Percentiles rank a stretch among this genome's conserved stretches.
Evolutionary conservation across 2,113 vertebrate genomes (phyloP).

Genomic region (Struthio camelus): DNA sequence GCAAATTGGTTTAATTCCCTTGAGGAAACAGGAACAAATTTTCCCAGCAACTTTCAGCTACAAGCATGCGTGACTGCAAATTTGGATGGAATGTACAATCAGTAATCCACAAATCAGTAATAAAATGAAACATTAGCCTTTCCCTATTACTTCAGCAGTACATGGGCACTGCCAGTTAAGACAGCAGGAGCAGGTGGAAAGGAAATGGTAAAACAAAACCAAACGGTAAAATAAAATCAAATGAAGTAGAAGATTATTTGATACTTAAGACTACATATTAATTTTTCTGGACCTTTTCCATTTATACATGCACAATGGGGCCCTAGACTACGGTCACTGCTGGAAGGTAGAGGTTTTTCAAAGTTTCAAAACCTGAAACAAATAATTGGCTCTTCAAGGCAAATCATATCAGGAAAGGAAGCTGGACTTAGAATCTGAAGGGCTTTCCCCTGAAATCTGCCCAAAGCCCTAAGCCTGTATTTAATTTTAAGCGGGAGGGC

Average conservation of each 20-base stretch:
- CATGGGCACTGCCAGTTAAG: constrained; percentile 50
- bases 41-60: constrained; percentile 74
- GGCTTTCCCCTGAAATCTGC: background rate
- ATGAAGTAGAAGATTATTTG: background rate
- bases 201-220: constrained; percentile 18
- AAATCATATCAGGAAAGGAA: background rate
- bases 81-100: constrained; percentile 52
- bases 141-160: background rate
- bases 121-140: constrained; percentile 64
- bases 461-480: background rate
- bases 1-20: constrained; percentile 80
- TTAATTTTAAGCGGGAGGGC: background rate
- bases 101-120: constrained; percentile 46
- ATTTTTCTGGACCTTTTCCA: background rate
- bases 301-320: background rate
- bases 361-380: background rate
- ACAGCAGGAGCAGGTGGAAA: background rate
- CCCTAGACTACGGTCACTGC: background rate
- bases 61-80: constrained; percentile 49
- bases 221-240: constrained; percentile 15
- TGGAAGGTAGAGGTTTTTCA: background rate
- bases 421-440: background rate
- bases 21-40: constrained; percentile 71
- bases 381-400: background rate
- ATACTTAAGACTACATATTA: background rate